Evolutionary conservation across 2,888 invertebrate genomes (phyloP).

Genomic region (Cotesia congregata): DNA sequence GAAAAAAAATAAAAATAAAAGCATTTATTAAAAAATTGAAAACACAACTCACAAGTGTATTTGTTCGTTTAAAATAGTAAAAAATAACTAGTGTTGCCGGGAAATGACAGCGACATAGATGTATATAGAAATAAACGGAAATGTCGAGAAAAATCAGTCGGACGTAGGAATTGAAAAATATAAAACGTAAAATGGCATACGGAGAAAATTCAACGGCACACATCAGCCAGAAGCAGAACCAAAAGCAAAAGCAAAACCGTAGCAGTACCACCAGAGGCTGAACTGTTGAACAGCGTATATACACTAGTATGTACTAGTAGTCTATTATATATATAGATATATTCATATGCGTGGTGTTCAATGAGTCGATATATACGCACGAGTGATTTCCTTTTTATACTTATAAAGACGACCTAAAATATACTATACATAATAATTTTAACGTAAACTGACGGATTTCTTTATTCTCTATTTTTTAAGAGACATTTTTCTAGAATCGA

Average conservation of each 20-base stretch:
- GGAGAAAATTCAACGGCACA: background rate
- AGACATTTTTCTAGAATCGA: no score
- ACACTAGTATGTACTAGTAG: background rate
- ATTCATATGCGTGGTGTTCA: slow-evolving; percentile 12
- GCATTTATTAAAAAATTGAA: background rate
- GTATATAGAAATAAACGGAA: slow-evolving; percentile 29
- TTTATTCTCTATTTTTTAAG: slow-evolving; percentile 5
- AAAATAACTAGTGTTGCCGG: background rate
- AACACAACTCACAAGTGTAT: background rate
- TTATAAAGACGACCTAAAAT: slow-evolving; percentile 37
- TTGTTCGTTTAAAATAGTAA: slow-evolving; percentile 17
- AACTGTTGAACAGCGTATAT: background rate
- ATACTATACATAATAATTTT: slow-evolving; percentile 8
- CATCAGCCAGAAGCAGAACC: background rate
- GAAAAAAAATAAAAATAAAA: no score
- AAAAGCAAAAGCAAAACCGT: background rate
- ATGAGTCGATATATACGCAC: slow-evolving; percentile 42
- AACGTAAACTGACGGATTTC: background rate
- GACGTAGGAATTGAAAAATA: slow-evolving; percentile 44
- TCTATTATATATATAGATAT: background rate
- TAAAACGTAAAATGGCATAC: slow-evolving; percentile 37
- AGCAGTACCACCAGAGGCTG: background rate
- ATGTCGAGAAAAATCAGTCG: slow-evolving; percentile 35
- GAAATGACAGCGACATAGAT: slow-evolving; percentile 6
- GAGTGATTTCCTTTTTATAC: slow-evolving; percentile 46